Evolutionary conservation across 2,888 invertebrate genomes (phyloP).

Genomic region (Boloria selene): DNA sequence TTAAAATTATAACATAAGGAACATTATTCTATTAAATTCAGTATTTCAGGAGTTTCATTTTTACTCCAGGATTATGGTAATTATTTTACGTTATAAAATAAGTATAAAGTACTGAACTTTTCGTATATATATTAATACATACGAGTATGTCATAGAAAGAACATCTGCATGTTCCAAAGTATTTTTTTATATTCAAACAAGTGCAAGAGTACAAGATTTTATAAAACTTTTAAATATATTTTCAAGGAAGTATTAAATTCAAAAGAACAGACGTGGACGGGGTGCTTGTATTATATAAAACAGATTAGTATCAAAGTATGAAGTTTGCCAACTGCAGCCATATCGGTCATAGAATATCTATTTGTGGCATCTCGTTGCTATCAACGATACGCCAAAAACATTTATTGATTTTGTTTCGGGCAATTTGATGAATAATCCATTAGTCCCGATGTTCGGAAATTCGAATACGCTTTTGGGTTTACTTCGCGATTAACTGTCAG

Average conservation of each 20-base stretch:
- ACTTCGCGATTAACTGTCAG: constrained; percentile 26
- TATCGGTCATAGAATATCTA: constrained; percentile 27
- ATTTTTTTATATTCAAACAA: too few species aligned
- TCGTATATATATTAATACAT: too few species aligned
- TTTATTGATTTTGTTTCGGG: constrained; percentile 46
- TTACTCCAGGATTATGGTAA: too few species aligned
- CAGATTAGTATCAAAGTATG: constrained; percentile 19
- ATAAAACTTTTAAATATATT: too few species aligned
- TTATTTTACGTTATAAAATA: too few species aligned
- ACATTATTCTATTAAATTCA: too few species aligned
- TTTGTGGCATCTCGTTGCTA: constrained; percentile 27
- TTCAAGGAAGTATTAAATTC: background rate
- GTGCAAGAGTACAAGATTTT: too few species aligned
- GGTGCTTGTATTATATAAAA: constrained; percentile 4
- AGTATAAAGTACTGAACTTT: too few species aligned
- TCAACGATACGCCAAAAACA: constrained; percentile 44
- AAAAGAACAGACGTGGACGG: background rate
- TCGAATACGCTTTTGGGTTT: constrained; percentile 38
- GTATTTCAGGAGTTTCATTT: too few species aligned
- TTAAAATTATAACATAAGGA: too few species aligned
- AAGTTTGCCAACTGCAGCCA: constrained; percentile 28
- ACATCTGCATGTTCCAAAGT: too few species aligned
- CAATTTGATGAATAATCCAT: constrained; percentile 46
- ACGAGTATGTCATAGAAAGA: too few species aligned
- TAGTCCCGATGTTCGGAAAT: constrained; percentile 38